Evolutionary conservation across 2,888 invertebrate genomes (phyloP), one percentile per base, ranked within the genome.

Genomic region (Hypselothyrea guttata): DNA sequence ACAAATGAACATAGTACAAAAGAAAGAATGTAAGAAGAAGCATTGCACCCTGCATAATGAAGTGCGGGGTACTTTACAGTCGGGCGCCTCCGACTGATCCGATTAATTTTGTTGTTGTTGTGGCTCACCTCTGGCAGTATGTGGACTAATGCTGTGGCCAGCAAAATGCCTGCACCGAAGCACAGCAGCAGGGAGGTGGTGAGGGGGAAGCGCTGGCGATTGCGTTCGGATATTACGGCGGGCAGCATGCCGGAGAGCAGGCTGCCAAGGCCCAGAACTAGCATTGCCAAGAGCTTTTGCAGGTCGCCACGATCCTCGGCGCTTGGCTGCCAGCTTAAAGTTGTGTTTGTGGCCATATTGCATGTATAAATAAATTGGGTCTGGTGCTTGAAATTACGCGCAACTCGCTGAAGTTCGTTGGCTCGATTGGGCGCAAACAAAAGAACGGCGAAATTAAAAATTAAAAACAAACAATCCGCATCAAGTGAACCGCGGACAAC

Each of bases 121-220:
- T 8, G 27, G 16, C 7, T 55, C 41, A 94, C 93, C 91, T 96
- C 96, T n/a, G 95, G 95, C 3, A 96, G 89, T 91, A 96, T 95
- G 89, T 96, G 96, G 12, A 95, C 91, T 28, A 95, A 71, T 0
- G 95, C 93, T 0, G 96, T 96, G 0, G 95, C 93, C 3, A 96
- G 89, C 3, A 96, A 91, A 15, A 96, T 94, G 1, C 96, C 96
- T 4, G 94, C 95, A 2, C 96, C 96, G 78, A 95, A 95, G 84
- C 95, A 96, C 1, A 96, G 90, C 5, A 95, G 89, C 11, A 93
- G 91, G 0, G 95, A 95, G 0, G 95, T 91, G 1, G 93, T 79
- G 1, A 95, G 87, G 0, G 94, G 94, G 83, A 92, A 92, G 16
- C 91, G 90, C 63, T 91, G 91, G 41, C 93, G 91, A 34, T 93